A percentile compares a stretch with the other conserved stretches of the same genome.
Conservation (phyloP, 1,140 invertebrate genomes). For the Chironomus tepperi region DNA sequence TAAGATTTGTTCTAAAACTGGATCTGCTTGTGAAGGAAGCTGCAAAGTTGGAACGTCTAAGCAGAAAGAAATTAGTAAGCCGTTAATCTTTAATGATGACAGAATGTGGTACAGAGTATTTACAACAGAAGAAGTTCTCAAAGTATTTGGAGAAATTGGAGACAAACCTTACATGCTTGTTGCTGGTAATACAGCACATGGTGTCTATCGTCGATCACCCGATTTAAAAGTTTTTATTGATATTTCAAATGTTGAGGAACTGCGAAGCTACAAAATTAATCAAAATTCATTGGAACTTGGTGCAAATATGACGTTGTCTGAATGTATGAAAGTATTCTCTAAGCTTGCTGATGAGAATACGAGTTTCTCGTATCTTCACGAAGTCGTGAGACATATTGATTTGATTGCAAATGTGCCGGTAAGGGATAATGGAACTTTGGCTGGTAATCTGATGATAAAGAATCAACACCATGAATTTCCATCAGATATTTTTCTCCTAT, state of each 20-base stretch:
- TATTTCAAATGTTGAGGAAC: constrained; percentile 47
- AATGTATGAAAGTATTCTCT: constrained; percentile 46
- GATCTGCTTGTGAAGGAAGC: constrained; percentile 30
- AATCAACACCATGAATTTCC: constrained; percentile 63
- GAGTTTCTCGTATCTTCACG: constrained; percentile 17
- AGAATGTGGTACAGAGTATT: constrained; percentile 42
- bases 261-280: constrained; percentile 41
- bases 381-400: constrained; percentile 47
- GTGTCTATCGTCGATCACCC: constrained; percentile 47
- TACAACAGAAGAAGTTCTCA: constrained; percentile 42
- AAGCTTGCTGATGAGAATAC: constrained; percentile 32
- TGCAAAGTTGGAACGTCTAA: constrained; percentile 23
- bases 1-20: constrained; percentile 30
- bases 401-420: constrained; percentile 58
- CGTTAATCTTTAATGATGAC: constrained; percentile 31
- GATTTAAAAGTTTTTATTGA: constrained; percentile 50
- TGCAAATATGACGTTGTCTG: constrained; percentile 46
- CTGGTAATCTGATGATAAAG: constrained; percentile 73
- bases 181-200: constrained; percentile 55
- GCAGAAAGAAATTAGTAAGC: not conserved
- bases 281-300: constrained; percentile 44
- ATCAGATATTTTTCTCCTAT: constrained; percentile 66
- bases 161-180: constrained; percentile 46
- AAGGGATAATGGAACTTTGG: constrained; percentile 62
- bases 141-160: constrained; percentile 39